These are phyloP conservation scores for Dendrolimus pini DNA, from an alignment of 2,888 invertebrate genomes.

Conservation along the genomic window DNA sequence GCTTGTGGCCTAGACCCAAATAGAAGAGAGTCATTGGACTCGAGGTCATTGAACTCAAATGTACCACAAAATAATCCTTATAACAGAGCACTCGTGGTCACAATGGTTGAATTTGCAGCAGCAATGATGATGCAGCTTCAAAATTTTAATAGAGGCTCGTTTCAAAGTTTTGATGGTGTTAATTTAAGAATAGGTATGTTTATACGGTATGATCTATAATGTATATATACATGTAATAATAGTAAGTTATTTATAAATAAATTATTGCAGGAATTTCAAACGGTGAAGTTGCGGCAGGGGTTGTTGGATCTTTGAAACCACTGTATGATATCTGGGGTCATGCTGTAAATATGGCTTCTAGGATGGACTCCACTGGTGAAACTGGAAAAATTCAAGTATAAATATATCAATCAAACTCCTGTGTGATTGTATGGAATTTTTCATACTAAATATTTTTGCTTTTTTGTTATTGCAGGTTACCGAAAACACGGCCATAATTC, in stretches of 20 bases:
- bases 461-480: slow-evolving; percentile 71
- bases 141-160: slow-evolving; percentile 76
- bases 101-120: slow-evolving; percentile 70
- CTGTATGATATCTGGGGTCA: slow-evolving; percentile 98
- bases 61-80: slow-evolving; percentile 46
- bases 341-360: slow-evolving; percentile 96
- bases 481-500: slow-evolving; percentile 81
- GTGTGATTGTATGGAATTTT: not conserved
- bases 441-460: not conserved
- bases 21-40: slow-evolving; percentile 77
- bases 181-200: slow-evolving; percentile 83
- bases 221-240: too few species aligned
- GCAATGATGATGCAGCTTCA: slow-evolving; percentile 71
- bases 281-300: slow-evolving; percentile 95
- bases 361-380: slow-evolving; percentile 95
- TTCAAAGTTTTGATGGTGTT: slow-evolving; percentile 78
- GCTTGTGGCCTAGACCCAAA: slow-evolving; percentile 92
- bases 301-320: slow-evolving; percentile 95
- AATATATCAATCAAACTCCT: too few species aligned
- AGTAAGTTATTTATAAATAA: not conserved
- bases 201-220: not conserved
- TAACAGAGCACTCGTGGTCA: slow-evolving; percentile 55
- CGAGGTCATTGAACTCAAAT: slow-evolving; percentile 32
- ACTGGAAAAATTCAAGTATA: slow-evolving; percentile 85
- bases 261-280: slow-evolving; percentile 85